Evolutionary conservation across 2,113 vertebrate genomes (phyloP).

Genomic region (Trachemys scripta): DNA sequence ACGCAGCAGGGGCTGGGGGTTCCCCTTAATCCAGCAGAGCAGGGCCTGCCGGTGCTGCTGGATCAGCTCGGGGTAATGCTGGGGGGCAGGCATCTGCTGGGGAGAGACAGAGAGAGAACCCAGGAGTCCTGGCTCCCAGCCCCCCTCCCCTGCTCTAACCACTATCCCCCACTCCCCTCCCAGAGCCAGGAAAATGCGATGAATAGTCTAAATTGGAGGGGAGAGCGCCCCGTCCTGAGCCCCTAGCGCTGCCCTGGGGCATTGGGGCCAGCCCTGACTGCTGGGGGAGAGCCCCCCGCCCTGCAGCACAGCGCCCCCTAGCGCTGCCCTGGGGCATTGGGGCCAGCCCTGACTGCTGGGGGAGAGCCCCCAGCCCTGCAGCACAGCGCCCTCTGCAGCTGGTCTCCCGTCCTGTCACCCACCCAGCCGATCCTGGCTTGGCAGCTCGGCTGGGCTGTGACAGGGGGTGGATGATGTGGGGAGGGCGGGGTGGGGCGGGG

Average conservation of each 20-base stretch:
- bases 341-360: too few relatives aligned
- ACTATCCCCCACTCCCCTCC: neutral
- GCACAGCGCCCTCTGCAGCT: too few relatives aligned
- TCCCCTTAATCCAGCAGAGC: constrained; percentile 67
- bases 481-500: too few relatives aligned
- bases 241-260: too few relatives aligned
- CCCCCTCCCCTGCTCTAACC: neutral
- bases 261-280: neutral
- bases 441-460: too few relatives aligned
- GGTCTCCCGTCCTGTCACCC: neutral
- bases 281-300: neutral
- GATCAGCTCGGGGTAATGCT: constrained; percentile 58
- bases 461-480: neutral
- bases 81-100: neutral
- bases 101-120: neutral
- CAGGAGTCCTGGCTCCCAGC: neutral
- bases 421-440: too few relatives aligned
- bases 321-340: neutral
- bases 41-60: constrained; percentile 58
- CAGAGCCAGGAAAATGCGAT: neutral
- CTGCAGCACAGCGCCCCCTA: too few relatives aligned
- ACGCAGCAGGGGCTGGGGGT: constrained; percentile 72
- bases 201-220: too few relatives aligned
- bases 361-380: neutral
- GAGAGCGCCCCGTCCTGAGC: neutral